phyloP scores from a whole-genome alignment of 2,797 vertebrate species.

The Mus spretus region DNA sequence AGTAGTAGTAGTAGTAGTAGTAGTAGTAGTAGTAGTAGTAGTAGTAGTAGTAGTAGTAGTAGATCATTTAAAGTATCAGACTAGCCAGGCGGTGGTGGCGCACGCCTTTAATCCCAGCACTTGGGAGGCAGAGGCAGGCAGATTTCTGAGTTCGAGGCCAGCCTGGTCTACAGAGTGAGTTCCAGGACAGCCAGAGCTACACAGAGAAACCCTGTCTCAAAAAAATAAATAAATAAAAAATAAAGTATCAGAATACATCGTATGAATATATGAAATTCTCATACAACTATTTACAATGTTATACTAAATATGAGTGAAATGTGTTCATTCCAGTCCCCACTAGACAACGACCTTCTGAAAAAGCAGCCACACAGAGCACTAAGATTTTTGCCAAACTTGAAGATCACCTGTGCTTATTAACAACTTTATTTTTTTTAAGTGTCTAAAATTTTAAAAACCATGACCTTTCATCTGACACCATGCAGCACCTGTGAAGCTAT shows the following conservation, averaged over 20 bases:
- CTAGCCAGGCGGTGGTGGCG: too few relatives aligned
- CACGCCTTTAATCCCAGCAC: too few relatives aligned
- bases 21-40: not conserved
- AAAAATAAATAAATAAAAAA: too few relatives aligned
- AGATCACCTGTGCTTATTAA: not conserved
- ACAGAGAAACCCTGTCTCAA: too few relatives aligned
- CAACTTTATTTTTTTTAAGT: not conserved
- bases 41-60: not conserved
- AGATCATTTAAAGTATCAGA: not conserved
- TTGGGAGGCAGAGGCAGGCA: too few relatives aligned
- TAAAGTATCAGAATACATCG: not conserved
- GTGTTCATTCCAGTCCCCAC: accelerated
- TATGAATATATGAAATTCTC: not conserved
- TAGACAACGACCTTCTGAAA: not conserved
- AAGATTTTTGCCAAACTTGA: not conserved
- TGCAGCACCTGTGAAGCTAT: not conserved
- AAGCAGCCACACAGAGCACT: not conserved
- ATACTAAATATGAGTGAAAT: not conserved
- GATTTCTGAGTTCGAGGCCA: too few relatives aligned
- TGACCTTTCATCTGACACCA: not conserved
- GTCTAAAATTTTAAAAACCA: not conserved
- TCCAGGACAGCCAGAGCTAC: too few relatives aligned
- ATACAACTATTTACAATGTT: not conserved
- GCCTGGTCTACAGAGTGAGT: too few relatives aligned
- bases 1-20: not conserved